These are phyloP conservation scores for Megalonaias nervosa DNA, from an alignment of 1,140 invertebrate species.

Conservation along the genomic window DNA sequence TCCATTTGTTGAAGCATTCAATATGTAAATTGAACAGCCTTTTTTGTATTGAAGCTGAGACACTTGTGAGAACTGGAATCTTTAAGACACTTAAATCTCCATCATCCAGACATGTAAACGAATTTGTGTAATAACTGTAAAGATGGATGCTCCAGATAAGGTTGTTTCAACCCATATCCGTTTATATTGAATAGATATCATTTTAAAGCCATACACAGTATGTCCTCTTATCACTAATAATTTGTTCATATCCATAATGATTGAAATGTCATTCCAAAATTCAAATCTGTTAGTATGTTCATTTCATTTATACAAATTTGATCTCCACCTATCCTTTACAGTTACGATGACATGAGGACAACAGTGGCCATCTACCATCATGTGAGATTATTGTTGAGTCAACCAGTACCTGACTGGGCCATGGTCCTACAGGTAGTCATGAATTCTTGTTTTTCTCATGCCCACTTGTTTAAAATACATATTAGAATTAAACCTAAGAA, in stretches of 20 bases:
- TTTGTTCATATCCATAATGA: too few relatives aligned
- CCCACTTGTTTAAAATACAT: neutral
- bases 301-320: slow-evolving; percentile 1
- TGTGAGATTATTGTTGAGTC: slow-evolving; percentile 58
- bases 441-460: neutral
- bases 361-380: slow-evolving; percentile 65
- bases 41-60: too few relatives aligned
- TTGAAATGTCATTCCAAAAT: too few relatives aligned
- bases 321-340: slow-evolving; percentile 28
- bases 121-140: neutral
- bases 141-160: neutral
- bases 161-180: neutral
- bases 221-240: too few relatives aligned
- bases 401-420: slow-evolving; percentile 61
- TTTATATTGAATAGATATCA: too few relatives aligned
- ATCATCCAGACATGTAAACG: neutral
- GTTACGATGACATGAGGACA: slow-evolving; percentile 66
- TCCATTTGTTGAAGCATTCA: too few relatives aligned
- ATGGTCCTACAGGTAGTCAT: slow-evolving; percentile 29
- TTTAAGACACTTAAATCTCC: too few relatives aligned
- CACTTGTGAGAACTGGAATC: too few relatives aligned
- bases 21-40: too few relatives aligned
- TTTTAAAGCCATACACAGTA: too few relatives aligned
- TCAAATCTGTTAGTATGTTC: slow-evolving; percentile 1
- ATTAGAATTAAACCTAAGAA: neutral